phyloP scores from a whole-genome alignment of 2,888 invertebrate genomes.

The Scotopteryx bipunctaria region DNA sequence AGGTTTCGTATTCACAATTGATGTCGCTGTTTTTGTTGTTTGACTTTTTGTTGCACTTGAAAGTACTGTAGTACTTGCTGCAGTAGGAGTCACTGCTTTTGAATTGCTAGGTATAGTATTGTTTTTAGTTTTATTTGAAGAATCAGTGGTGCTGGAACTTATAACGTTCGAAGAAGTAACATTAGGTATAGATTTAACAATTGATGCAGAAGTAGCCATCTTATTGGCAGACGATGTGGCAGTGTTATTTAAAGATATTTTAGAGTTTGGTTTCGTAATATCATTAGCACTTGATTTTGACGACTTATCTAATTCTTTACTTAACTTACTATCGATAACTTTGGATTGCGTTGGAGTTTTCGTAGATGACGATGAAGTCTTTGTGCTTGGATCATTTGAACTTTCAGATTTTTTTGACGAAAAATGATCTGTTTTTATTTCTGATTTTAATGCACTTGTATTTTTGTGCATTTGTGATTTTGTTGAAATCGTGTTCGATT shows the following conservation, averaged over 20 bases:
- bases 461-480: conserved; percentile 59
- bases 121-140: conserved; percentile 1
- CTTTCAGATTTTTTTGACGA: conserved; percentile 7
- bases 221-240: conserved; percentile 20
- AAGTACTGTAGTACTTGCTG: conserved; percentile 5
- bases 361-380: conserved; percentile 14
- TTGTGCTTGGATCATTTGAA: conserved; percentile 25
- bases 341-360: conserved; percentile 25
- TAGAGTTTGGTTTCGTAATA: conserved; percentile 23
- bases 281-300: conserved; percentile 40
- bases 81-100: conserved; percentile 6
- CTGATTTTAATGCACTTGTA: conserved; percentile 35
- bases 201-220: conserved; percentile 23
- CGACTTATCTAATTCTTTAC: conserved; percentile 33
- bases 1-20: conserved; percentile 11
- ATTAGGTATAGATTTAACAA: conserved; percentile 25
- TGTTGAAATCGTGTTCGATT: conserved; percentile 29
- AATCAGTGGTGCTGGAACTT: conserved; percentile 2
- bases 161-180: conserved; percentile 11
- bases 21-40: conserved; percentile 15
- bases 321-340: conserved; percentile 25
- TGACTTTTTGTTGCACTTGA: conserved; percentile 26
- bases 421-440: conserved; percentile 6
- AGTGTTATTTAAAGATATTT: conserved; percentile 23
- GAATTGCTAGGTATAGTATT: neutral